Base-by-base conservation (phyloP, 2,888 invertebrate genomes). In the Epistrophella euchroma region DNA sequence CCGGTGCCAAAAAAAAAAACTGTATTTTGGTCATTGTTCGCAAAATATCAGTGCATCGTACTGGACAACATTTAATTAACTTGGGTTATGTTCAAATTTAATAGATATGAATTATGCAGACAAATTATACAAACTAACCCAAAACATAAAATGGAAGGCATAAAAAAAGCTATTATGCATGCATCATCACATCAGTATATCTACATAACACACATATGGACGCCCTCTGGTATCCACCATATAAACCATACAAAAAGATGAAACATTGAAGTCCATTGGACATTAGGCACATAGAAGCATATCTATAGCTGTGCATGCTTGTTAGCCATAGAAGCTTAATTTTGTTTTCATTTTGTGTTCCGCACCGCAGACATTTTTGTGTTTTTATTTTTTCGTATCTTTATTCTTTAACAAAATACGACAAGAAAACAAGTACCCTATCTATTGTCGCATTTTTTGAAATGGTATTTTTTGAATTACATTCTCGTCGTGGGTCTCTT, bases 31-130 rank as follows among this genome's bases (percentile, higher is more conserved):
- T 40, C 73, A 83, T 78, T 78, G 78, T 83, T 70, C 47, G 22
- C 10, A 77, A 47, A 77, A 47, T 47, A 66, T 35, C 19, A 68
- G 66, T 68, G 60, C 72, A 77, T 7, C 32, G 56, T 52, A 52
- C 78, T 70, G 84, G 71, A 75, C 64, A 79, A 58, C 43, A 79
- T 79, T 84, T 79, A 84, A 84, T 79, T 79, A 79, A 84, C 79
- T 84, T 79, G 74, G 74, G 70, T 78, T 68, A 62, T 83, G 83
- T 78, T 70, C 78, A 83, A 78, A 45, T 78, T 70, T 58, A 55
- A 62, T 13, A 80, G 58, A 66, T 32, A 43, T n/a, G n/a, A n/a
- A n/a, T n/a, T n/a, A n/a, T 58, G 58, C 37, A 62, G 22, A 43
- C 43, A 32, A 56, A 71, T n/a, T 45, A 50, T 40, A 52, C n/a